These are phyloP conservation scores for Drosophila guanche DNA, from an alignment of 1,140 invertebrate genomes.

Conservation along the genomic window DNA sequence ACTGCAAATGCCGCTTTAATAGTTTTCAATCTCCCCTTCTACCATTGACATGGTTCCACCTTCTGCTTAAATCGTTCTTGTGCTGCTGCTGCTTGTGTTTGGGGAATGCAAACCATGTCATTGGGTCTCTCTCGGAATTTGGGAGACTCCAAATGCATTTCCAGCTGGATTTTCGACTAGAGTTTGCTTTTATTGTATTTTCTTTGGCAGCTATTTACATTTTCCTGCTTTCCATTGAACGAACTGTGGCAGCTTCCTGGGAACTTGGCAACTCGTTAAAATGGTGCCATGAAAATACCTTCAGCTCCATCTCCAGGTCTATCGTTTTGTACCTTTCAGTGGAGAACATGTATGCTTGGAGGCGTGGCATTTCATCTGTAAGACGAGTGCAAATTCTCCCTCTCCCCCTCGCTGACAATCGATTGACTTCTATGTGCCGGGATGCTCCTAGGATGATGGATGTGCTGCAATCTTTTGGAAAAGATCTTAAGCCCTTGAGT, in stretches of 20 bases:
- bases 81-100: constrained; percentile 13
- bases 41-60: background rate
- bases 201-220: constrained; percentile 55
- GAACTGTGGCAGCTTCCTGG: constrained; percentile 45
- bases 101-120: constrained; percentile 67
- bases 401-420: constrained; percentile 17
- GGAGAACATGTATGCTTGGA: background rate
- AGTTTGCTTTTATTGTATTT: constrained; percentile 55
- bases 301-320: constrained; percentile 13
- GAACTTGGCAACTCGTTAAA: constrained; percentile 51
- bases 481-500: no score
- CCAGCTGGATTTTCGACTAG: constrained; percentile 21
- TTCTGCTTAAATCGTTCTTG: constrained; percentile 37
- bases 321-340: constrained; percentile 42
- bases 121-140: constrained; percentile 64
- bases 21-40: constrained; percentile 36
- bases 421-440: constrained; percentile 24
- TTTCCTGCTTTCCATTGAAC: constrained; percentile 41
- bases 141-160: constrained; percentile 30
- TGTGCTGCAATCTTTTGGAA: constrained; percentile 1
- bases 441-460: constrained; percentile 4
- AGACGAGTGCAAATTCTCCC: constrained; percentile 49
- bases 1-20: constrained; percentile 66
- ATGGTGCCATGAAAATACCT: constrained; percentile 20
- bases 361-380: constrained; percentile 25